These are phyloP conservation scores for Oceanites oceanicus DNA, from an alignment of 2,113 vertebrate genomes.

Conservation along the genomic window DNA sequence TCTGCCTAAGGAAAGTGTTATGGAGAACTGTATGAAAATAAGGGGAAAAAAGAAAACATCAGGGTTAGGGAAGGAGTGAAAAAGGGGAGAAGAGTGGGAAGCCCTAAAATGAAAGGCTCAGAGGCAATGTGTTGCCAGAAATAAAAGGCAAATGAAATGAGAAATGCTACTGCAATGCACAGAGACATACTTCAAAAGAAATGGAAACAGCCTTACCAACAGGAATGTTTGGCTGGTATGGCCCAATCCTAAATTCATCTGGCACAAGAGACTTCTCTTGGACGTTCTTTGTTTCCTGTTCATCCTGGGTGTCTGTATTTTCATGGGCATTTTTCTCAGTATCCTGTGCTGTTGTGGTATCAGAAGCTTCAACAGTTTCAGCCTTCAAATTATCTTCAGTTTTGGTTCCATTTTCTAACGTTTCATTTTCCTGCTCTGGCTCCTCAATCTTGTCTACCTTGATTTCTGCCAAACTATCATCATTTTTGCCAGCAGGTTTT, in stretches of 20 bases:
- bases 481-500: slow-evolving; percentile 58
- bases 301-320: slow-evolving; percentile 55
- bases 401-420: slow-evolving; percentile 76
- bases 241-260: slow-evolving; percentile 81
- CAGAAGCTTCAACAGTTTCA: slow-evolving; percentile 54
- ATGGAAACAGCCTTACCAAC: slow-evolving; percentile 81
- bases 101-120: slow-evolving; percentile 24
- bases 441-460: slow-evolving; percentile 79
- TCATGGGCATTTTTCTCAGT: slow-evolving; percentile 60
- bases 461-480: slow-evolving; percentile 74
- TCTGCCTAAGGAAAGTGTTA: slow-evolving; percentile 47
- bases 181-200: neutral
- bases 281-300: slow-evolving; percentile 61
- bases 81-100: neutral
- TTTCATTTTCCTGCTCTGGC: slow-evolving; percentile 74
- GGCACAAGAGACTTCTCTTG: slow-evolving; percentile 69
- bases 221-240: slow-evolving; percentile 84
- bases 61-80: neutral
- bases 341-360: slow-evolving; percentile 21
- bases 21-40: slow-evolving; percentile 12
- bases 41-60: neutral
- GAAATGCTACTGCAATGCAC: slow-evolving; percentile 17
- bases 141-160: slow-evolving; percentile 36
- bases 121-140: slow-evolving; percentile 11
- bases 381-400: slow-evolving; percentile 64